phyloP scores from a whole-genome alignment of 2,797 vertebrate species.

The Hirundo rustica region DNA sequence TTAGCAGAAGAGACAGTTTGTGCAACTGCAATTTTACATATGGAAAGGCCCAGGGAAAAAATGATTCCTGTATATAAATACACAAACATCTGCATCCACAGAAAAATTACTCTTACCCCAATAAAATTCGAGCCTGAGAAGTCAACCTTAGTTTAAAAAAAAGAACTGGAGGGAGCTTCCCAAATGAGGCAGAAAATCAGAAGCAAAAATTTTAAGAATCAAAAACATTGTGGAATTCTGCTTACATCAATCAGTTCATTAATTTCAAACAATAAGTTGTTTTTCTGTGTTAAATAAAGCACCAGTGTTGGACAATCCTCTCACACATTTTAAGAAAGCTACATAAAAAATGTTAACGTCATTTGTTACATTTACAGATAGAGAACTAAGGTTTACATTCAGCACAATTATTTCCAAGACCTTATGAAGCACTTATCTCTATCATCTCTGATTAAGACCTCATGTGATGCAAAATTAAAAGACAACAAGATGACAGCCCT shows the following conservation, averaged over 20 bases:
- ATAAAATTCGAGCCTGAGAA: background rate
- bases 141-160: background rate
- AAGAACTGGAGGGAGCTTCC: background rate
- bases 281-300: background rate
- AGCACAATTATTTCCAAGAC: background rate
- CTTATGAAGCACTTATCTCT: background rate
- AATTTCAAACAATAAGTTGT: background rate
- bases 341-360: background rate
- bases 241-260: background rate
- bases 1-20: background rate
- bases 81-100: background rate
- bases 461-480: background rate
- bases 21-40: background rate
- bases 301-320: background rate
- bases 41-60: background rate
- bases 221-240: background rate
- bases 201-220: background rate
- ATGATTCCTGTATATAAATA: background rate
- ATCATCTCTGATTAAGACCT: background rate
- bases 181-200: background rate
- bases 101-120: background rate
- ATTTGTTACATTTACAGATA: background rate
- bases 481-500: background rate
- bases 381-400: background rate
- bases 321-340: background rate